These are phyloP conservation scores for Nematopogon swammerdamellus DNA, from an alignment of 2,888 invertebrate species.

Conservation along the genomic window DNA sequence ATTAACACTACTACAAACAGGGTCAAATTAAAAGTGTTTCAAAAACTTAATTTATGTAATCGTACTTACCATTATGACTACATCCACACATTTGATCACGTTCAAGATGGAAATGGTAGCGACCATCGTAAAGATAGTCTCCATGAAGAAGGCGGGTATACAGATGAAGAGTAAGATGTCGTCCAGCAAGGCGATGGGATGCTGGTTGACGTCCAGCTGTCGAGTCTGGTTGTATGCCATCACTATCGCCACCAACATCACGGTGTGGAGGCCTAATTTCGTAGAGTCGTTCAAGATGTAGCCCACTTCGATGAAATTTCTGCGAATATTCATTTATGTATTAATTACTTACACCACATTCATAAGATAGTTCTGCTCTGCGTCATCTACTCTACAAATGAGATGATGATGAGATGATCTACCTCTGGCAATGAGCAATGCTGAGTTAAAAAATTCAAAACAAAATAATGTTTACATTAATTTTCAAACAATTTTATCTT, in stretches of 20 bases:
- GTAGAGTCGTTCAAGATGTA: slow-evolving; percentile 48
- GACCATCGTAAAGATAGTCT: slow-evolving; percentile 65
- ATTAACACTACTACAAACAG: slow-evolving; percentile 1
- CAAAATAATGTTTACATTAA: too few relatives aligned
- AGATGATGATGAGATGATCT: too few relatives aligned
- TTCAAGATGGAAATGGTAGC: slow-evolving; percentile 58
- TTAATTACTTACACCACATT: not conserved
- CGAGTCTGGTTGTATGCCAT: slow-evolving; percentile 62
- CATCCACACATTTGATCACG: slow-evolving; percentile 47
- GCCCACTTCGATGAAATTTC: slow-evolving; percentile 45
- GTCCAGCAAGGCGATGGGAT: slow-evolving; percentile 63
- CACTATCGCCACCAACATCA: slow-evolving; percentile 57
- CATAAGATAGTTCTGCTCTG: too few relatives aligned
- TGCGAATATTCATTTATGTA: slow-evolving; percentile 24
- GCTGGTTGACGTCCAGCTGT: slow-evolving; percentile 62
- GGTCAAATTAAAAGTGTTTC: not conserved
- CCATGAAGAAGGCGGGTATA: slow-evolving; percentile 69
- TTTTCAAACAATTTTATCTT: too few relatives aligned
- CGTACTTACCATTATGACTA: slow-evolving; percentile 52
- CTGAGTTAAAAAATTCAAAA: too few relatives aligned
- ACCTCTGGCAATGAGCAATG: too few relatives aligned
- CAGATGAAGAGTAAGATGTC: slow-evolving; percentile 69
- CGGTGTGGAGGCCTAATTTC: slow-evolving; percentile 47
- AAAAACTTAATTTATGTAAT: not conserved
- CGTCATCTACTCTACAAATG: not conserved